Evolutionary conservation across 2,888 invertebrate species (phyloP).

Genomic region (Dryomyza anilis): DNA sequence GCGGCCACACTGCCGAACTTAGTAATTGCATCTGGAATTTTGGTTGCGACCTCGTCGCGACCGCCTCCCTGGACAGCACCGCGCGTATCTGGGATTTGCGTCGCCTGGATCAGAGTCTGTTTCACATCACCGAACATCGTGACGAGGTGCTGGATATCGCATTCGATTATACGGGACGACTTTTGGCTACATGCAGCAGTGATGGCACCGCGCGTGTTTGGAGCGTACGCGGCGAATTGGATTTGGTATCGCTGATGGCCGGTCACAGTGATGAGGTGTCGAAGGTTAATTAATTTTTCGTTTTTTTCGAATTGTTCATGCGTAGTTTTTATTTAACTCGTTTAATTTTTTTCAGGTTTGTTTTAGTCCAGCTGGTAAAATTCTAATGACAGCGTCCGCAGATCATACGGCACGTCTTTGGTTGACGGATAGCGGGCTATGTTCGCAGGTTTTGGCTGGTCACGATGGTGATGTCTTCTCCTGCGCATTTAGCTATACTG

Average conservation of each 20-base stretch:
- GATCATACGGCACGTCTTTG: slow-evolving; percentile 78
- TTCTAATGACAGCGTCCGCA: slow-evolving; percentile 76
- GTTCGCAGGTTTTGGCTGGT: slow-evolving; percentile 75
- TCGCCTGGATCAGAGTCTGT: slow-evolving; percentile 62
- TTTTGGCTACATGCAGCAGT: slow-evolving; percentile 75
- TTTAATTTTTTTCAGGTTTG: slow-evolving; percentile 65
- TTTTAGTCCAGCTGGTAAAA: slow-evolving; percentile 79
- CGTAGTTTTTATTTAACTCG: slow-evolving; percentile 13
- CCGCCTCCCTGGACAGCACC: slow-evolving; percentile 73
- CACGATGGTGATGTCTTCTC: slow-evolving; percentile 82
- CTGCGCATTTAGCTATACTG: slow-evolving; percentile 80
- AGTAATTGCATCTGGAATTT: slow-evolving; percentile 75
- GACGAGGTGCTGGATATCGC: slow-evolving; percentile 77
- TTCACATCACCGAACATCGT: slow-evolving; percentile 67
- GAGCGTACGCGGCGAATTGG: slow-evolving; percentile 66
- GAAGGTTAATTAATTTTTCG: slow-evolving; percentile 61
- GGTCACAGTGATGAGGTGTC: slow-evolving; percentile 74
- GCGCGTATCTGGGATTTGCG: slow-evolving; percentile 75
- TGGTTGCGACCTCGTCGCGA: slow-evolving; percentile 70
- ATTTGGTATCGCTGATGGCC: slow-evolving; percentile 66
- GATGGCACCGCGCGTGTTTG: slow-evolving; percentile 78
- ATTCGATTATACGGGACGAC: slow-evolving; percentile 76
- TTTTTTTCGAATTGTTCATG: not conserved
- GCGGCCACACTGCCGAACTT: slow-evolving; percentile 71
- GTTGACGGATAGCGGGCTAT: slow-evolving; percentile 68